These are phyloP conservation scores for Drepanosiphum platanoidis DNA, from an alignment of 2,888 invertebrate genomes.

Conservation along the genomic window DNA sequence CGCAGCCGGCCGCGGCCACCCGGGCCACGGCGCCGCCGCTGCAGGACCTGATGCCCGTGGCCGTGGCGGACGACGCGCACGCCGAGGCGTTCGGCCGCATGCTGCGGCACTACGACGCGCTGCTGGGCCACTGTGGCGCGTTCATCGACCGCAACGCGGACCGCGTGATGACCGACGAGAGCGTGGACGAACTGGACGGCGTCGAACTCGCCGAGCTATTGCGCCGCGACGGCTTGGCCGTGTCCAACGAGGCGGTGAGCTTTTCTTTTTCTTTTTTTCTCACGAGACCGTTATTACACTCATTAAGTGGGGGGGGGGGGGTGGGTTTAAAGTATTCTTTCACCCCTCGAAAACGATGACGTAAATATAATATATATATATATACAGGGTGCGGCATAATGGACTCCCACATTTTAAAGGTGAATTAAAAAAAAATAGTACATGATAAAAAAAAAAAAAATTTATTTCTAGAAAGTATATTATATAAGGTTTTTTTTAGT, in stretches of 20 bases:
- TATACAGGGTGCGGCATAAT: too few relatives aligned
- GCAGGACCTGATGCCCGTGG: constrained; percentile 39
- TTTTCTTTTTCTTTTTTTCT: too few relatives aligned
- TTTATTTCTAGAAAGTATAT: too few relatives aligned
- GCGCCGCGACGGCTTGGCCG: constrained; percentile 75
- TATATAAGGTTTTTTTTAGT: too few relatives aligned
- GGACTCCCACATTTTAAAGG: too few relatives aligned
- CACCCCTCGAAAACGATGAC: too few relatives aligned
- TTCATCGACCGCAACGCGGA: constrained; percentile 73
- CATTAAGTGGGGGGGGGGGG: too few relatives aligned
- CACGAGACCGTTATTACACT: too few relatives aligned
- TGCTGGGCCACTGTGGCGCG: constrained; percentile 74
- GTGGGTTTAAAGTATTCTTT: too few relatives aligned
- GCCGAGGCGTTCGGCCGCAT: constrained; percentile 48
- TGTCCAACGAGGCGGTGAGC: constrained; percentile 68
- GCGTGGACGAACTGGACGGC: constrained; percentile 74
- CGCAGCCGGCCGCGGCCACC: constrained; percentile 30
- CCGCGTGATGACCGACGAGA: constrained; percentile 70
- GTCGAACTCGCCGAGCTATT: constrained; percentile 75
- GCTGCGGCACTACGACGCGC: constrained; percentile 27
- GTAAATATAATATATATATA: too few relatives aligned
- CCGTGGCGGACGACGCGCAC: constrained; percentile 45
- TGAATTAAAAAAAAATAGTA: too few relatives aligned
- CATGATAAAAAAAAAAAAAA: too few relatives aligned
- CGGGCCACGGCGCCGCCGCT: constrained; percentile 39